Conservation (phyloP, 2,797 vertebrate genomes). For the Garrulus glandarius region DNA sequence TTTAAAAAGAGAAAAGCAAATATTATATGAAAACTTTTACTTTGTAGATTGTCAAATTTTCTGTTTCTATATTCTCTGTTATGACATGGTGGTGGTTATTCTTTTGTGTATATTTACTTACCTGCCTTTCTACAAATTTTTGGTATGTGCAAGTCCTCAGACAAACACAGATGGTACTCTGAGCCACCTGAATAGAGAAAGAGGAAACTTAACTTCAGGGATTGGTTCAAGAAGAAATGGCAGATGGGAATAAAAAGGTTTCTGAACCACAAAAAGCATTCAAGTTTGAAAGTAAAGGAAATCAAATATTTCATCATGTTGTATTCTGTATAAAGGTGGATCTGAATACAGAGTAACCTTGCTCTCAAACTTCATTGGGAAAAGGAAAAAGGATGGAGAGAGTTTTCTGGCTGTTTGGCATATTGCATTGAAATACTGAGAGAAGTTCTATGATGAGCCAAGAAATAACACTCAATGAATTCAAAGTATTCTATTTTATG, state of each 20-base stretch:
- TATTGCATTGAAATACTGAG: background rate
- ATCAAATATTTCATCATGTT: background rate
- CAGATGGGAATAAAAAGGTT: background rate
- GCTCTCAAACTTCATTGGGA: background rate
- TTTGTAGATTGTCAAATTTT: background rate
- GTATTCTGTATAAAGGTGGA: background rate
- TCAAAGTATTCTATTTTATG: background rate
- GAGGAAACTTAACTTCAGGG: background rate
- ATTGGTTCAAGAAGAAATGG: background rate
- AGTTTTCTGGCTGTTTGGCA: background rate
- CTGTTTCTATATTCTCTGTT: background rate
- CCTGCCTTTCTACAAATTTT: background rate
- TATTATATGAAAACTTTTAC: background rate
- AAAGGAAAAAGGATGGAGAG: background rate
- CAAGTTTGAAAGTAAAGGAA: background rate
- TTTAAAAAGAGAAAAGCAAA: background rate
- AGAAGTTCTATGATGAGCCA: background rate
- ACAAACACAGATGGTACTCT: background rate
- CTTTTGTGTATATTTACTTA: background rate
- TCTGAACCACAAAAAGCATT: background rate
- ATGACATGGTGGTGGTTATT: fast-evolving
- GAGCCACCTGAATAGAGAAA: background rate
- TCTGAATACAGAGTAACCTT: background rate
- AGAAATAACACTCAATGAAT: background rate
- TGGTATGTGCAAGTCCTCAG: background rate